A percentile compares a stretch with the other conserved stretches of the same genome.
These are phyloP conservation scores for Aythya fuligula DNA, from an alignment of 2,797 vertebrate genomes.

Conservation along the genomic window DNA sequence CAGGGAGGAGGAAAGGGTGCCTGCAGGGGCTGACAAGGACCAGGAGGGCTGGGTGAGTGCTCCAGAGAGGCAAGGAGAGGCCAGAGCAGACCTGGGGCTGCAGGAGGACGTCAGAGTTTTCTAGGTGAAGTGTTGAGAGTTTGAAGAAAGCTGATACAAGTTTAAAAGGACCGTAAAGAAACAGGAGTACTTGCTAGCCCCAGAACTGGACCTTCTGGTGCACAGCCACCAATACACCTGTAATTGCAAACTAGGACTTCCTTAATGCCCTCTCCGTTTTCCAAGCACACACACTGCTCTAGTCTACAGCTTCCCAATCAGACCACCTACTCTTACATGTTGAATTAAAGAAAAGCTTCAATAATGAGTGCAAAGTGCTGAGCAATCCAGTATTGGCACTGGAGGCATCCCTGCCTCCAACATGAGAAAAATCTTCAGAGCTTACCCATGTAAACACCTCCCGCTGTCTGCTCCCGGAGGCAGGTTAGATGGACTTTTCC, in stretches of 20 bases:
- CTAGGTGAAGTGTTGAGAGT: neutral
- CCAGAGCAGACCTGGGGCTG: neutral
- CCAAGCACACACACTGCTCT: neutral
- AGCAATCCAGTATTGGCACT: accelerated
- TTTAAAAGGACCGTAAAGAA: neutral
- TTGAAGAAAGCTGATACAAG: neutral
- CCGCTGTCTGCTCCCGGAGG: neutral
- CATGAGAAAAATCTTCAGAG: neutral
- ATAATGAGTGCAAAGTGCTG: neutral
- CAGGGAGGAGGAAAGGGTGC: neutral
- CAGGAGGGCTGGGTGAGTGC: accelerated
- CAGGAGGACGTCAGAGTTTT: neutral
- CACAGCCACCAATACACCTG: neutral
- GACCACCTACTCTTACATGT: neutral
- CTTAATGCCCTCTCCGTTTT: neutral
- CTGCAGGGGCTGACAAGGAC: neutral
- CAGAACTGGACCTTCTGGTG: neutral
- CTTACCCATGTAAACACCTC: neutral
- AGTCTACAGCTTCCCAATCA: neutral
- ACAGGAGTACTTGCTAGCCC: neutral
- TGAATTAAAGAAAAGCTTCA: neutral
- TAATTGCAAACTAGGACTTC: neutral
- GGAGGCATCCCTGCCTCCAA: neutral
- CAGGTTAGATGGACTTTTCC: neutral
- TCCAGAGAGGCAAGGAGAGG: neutral